Conservation (phyloP, 2,888 invertebrate genomes). For the Alviniconcha strummeri region DNA sequence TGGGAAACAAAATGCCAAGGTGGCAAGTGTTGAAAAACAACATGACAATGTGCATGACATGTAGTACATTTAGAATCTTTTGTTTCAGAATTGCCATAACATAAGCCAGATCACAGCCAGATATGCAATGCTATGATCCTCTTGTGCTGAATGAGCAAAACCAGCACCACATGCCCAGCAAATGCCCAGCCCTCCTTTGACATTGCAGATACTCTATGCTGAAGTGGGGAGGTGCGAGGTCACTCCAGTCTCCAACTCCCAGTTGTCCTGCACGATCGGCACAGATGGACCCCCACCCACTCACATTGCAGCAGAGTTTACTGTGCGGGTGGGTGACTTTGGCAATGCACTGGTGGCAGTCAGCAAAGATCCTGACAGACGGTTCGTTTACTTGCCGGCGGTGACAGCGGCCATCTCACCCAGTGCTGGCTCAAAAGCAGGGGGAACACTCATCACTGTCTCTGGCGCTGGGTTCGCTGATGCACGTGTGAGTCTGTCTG, state of each 20-base stretch:
- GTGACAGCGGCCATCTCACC: conserved; percentile 21
- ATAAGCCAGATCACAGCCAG: too few species aligned
- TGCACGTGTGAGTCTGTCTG: too few species aligned
- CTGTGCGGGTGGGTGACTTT: conserved; percentile 35
- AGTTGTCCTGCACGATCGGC: conserved; percentile 26
- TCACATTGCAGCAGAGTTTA: conserved; percentile 15
- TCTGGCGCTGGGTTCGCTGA: conserved; percentile 57
- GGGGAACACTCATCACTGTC: conserved; percentile 42
- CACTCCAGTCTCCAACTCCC: conserved; percentile 6
- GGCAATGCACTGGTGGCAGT: conserved; percentile 39
- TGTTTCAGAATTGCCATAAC: too few species aligned
- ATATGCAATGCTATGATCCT: too few species aligned
- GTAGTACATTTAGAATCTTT: too few species aligned
- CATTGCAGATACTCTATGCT: conserved; percentile 9
- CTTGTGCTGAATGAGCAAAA: too few species aligned
- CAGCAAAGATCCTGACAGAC: neutral
- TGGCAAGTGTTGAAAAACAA: too few species aligned
- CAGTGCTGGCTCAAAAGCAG: conserved; percentile 34
- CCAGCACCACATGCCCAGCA: too few species aligned
- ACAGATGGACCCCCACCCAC: conserved; percentile 2
- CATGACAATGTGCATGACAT: too few species aligned
- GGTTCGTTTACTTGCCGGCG: conserved; percentile 35
- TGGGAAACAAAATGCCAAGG: too few species aligned
- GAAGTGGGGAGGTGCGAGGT: conserved; percentile 15
- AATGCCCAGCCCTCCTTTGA: too few species aligned